Base-by-base conservation (phyloP, 1,140 invertebrate species). In the Planococcus citri region DNA sequence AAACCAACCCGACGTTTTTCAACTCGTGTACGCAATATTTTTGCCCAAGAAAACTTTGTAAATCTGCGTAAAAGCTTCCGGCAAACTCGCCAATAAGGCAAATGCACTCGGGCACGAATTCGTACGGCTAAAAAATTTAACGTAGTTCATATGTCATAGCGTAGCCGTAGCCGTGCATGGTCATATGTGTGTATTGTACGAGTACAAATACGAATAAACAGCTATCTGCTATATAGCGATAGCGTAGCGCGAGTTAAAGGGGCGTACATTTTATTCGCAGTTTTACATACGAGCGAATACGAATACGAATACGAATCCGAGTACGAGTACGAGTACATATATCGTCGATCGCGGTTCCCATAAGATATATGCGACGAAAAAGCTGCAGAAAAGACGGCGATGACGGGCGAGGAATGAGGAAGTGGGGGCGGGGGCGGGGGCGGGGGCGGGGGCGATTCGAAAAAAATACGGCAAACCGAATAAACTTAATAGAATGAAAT, bases 161-260 rank as follows among this genome's bases (percentile, higher is more conserved):
- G n/a, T n/a, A n/a, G n/a, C n/a, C n/a, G n/a, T n/a, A n/a, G n/a
- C n/a, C n/a, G n/a, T n/a, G n/a, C n/a, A n/a, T n/a, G n/a, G n/a
- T n/a, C n/a, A n/a, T n/a, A n/a, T n/a, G n/a, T n/a, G n/a, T n/a
- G n/a, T n/a, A n/a, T n/a, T n/a, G n/a, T n/a, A n/a, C n/a, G n/a
- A n/a, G n/a, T n/a, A n/a, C n/a, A n/a, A n/a, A 51, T 51, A 51
- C 41, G 41, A 20, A 51, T 51, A 51, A 51, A 51, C 4, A 51
- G 41, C 14, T n/a, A n/a, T n/a, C n/a, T n/a, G n/a, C n/a, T n/a
- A n/a, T n/a, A n/a, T n/a, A n/a, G n/a, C n/a, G n/a, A n/a, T n/a
- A n/a, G n/a, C n/a, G n/a, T n/a, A n/a, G n/a, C n/a, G n/a, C 41
- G 41, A 51, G 41, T 51, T 51, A 51, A 51, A 51, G n/a, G 41